phyloP scores from a whole-genome alignment of 2,888 invertebrate species.

The Drosophila mimica region DNA sequence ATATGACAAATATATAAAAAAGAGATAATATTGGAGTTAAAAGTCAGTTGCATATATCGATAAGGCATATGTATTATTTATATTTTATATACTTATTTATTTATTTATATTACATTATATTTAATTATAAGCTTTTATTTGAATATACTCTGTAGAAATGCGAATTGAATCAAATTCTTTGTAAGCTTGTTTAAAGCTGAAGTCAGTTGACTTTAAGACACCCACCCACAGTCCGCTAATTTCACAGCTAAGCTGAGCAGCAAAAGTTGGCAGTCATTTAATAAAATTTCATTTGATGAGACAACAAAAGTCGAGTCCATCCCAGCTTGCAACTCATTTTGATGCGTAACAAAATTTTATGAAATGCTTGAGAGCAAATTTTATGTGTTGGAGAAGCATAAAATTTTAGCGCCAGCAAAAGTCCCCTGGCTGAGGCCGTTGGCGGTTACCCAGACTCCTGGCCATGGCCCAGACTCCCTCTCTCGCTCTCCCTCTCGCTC shows the following conservation, averaged over 20 bases:
- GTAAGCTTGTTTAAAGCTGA: slow-evolving; percentile 38
- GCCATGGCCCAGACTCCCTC: slow-evolving; percentile 5
- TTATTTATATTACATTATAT: no score
- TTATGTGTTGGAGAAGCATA: slow-evolving; percentile 73
- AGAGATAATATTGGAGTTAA: not conserved
- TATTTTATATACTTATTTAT: no score
- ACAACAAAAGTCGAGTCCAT: slow-evolving; percentile 53
- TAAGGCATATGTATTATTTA: no score
- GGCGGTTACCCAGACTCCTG: slow-evolving; percentile 55
- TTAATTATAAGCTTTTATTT: not conserved
- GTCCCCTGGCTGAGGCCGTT: slow-evolving; percentile 50
- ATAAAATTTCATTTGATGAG: slow-evolving; percentile 72
- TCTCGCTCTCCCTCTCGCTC: slow-evolving; percentile 15
- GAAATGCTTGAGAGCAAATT: slow-evolving; percentile 75
- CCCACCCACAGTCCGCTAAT: slow-evolving; percentile 33
- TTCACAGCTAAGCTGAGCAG: slow-evolving; percentile 47
- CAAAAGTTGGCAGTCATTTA: slow-evolving; percentile 64
- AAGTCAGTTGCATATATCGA: not conserved
- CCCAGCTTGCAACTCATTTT: slow-evolving; percentile 50
- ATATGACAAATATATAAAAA: not conserved
- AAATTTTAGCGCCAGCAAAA: slow-evolving; percentile 80
- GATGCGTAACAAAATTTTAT: slow-evolving; percentile 78
- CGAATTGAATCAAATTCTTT: not conserved
- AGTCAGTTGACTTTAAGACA: slow-evolving; percentile 3
- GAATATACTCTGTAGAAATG: not conserved